Conservation (phyloP, 2,797 vertebrate genomes). For the Catharus ustulatus region DNA sequence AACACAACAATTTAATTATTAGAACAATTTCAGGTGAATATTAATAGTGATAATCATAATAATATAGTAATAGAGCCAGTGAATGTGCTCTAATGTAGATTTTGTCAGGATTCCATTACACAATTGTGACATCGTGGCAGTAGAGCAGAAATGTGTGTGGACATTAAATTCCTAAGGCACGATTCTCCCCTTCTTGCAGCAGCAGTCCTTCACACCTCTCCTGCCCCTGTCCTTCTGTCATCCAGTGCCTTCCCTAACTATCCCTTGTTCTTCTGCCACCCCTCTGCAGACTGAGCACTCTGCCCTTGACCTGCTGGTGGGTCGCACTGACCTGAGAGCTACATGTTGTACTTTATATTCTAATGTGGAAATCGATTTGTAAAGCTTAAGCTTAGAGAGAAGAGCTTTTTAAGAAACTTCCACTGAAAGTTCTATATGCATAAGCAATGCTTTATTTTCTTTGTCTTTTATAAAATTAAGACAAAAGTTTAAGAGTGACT, state of each 20-base stretch:
- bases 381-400: background rate
- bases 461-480: background rate
- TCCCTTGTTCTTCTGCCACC: background rate
- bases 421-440: background rate
- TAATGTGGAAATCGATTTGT: background rate
- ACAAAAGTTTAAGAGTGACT: background rate
- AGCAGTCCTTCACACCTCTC: background rate
- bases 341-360: accelerated
- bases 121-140: background rate
- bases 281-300: background rate
- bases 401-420: background rate
- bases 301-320: background rate
- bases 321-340: background rate
- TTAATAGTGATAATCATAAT: background rate
- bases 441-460: background rate
- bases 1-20: background rate
- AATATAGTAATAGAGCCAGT: background rate
- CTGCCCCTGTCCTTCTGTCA: accelerated
- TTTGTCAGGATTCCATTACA: background rate
- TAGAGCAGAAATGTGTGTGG: background rate
- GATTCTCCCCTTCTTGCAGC: background rate
- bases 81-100: background rate
- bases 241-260: background rate
- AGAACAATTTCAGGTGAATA: background rate
- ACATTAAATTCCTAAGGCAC: background rate